These are phyloP conservation scores for Geotrupes spiniger DNA, from an alignment of 2,888 invertebrate genomes.

Conservation along the genomic window DNA sequence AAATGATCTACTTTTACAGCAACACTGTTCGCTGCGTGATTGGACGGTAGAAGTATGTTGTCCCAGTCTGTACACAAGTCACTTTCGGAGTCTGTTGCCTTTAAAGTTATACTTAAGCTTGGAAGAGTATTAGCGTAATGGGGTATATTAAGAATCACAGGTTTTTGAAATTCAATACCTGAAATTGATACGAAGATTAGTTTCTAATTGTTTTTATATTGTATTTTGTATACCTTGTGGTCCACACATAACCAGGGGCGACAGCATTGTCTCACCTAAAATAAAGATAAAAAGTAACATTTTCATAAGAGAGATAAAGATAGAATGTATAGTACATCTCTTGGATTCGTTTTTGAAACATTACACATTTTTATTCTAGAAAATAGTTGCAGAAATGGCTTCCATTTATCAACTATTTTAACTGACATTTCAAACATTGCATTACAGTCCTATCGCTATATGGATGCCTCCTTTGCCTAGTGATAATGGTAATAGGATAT, in stretches of 20 bases:
- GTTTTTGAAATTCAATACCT: conserved; percentile 79
- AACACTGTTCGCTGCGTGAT: conserved; percentile 81
- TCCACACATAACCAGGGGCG: conserved; percentile 95
- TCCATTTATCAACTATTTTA: no score
- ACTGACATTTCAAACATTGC: no score
- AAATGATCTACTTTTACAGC: conserved; percentile 92
- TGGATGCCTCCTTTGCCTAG: no score
- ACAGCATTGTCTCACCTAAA: conserved; percentile 89
- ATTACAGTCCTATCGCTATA: no score
- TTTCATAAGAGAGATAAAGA: no score
- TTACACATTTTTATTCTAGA: no score
- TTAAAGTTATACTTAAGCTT: conserved; percentile 72
- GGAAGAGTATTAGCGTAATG: conserved; percentile 79
- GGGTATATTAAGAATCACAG: conserved; percentile 88
- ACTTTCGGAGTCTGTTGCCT: conserved; percentile 79
- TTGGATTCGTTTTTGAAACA: no score
- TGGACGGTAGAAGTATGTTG: conserved; percentile 79
- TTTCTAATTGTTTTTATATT: conserved; percentile 64
- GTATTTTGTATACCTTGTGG: conserved; percentile 85
- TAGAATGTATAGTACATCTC: no score
- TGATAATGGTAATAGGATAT: no score
- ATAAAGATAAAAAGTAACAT: conserved; percentile 28
- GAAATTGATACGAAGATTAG: conserved; percentile 24
- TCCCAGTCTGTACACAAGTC: conserved; percentile 84
- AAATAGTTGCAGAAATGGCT: no score